These are phyloP conservation scores for Chondrilla cf. caribensis DNA, from an alignment of 37 sponge, comb jelly and placozoan genomes.

Conservation along the genomic window DNA sequence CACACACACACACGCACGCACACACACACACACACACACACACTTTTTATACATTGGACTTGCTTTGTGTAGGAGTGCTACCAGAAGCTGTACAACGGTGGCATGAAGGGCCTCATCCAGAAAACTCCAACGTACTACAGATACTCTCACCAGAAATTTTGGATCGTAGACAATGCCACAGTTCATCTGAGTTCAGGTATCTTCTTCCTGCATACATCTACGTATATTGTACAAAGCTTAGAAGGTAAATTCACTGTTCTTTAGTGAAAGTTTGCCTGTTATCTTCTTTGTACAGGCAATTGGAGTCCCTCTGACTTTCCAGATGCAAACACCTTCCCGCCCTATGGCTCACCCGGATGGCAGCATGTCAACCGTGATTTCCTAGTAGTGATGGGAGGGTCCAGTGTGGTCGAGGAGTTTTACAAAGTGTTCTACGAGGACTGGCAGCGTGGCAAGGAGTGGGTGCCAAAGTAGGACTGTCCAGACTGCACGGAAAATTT, in stretches of 20 bases:
- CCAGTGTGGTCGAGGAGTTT: conserved; percentile 43
- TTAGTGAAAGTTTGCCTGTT: too few species aligned
- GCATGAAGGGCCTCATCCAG: conserved; percentile 43
- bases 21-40: background rate
- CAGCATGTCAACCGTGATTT: conserved; percentile 60
- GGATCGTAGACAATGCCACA: conserved; percentile 76
- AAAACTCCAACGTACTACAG: conserved; percentile 49
- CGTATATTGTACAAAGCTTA: too few species aligned
- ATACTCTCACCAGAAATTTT: conserved; percentile 80
- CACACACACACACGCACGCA: too few species aligned
- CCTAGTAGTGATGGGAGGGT: conserved; percentile 46
- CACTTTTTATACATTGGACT: too few species aligned
- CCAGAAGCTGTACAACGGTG: conserved; percentile 49
- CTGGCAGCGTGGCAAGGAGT: conserved; percentile 54
- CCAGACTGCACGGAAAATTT: too few species aligned
- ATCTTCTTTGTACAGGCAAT: too few species aligned
- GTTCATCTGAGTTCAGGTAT: conserved; percentile 86
- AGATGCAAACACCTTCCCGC: conserved; percentile 30
- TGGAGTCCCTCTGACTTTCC: conserved; percentile 88
- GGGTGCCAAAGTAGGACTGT: conserved; percentile 70
- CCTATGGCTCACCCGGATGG: conserved; percentile 29
- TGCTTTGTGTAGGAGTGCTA: conserved; percentile 61
- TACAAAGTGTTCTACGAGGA: conserved; percentile 52
- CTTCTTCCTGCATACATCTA: too few species aligned
- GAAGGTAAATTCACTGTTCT: background rate